Evolutionary conservation across 2,113 vertebrate genomes (phyloP).

Genomic region (Chaenogobius annularis): DNA sequence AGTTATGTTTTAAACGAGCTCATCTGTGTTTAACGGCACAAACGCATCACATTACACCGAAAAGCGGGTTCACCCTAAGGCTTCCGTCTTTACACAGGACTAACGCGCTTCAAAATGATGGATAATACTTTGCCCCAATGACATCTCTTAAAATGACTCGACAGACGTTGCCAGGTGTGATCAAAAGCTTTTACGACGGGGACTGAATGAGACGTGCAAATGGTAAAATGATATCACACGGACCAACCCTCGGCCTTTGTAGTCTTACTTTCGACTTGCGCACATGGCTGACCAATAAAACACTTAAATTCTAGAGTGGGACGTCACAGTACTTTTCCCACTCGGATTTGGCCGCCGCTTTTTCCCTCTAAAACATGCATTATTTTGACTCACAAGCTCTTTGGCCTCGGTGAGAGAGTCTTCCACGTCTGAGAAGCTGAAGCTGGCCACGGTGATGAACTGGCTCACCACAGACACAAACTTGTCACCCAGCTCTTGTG

Average conservation of each 20-base stretch:
- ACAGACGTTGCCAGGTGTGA: constrained; percentile 9
- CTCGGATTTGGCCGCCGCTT: too few species aligned
- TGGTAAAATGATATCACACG: constrained; percentile 19
- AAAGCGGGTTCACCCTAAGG: not conserved
- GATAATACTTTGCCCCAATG: not conserved
- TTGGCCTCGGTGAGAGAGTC: constrained; percentile 93
- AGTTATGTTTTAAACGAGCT: not conserved
- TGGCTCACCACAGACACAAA: constrained; percentile 98
- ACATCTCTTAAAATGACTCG: not conserved
- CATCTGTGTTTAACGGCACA: not conserved
- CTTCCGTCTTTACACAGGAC: not conserved
- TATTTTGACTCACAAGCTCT: constrained; percentile 86
- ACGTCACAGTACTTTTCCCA: not conserved
- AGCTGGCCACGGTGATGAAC: constrained; percentile 96
- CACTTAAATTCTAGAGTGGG: not conserved
- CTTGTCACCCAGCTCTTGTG: constrained; percentile 87
- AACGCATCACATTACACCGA: not conserved
- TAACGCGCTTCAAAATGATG: not conserved
- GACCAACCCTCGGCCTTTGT: constrained; percentile 5
- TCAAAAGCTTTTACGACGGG: not conserved
- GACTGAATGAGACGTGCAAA: not conserved
- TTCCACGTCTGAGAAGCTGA: constrained; percentile 97
- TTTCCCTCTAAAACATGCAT: not conserved
- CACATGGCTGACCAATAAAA: constrained; percentile 36
- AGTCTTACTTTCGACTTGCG: constrained; percentile 23